Evolutionary conservation across 2,113 vertebrate species (phyloP).

Genomic region (Sapayoa aenigma): DNA sequence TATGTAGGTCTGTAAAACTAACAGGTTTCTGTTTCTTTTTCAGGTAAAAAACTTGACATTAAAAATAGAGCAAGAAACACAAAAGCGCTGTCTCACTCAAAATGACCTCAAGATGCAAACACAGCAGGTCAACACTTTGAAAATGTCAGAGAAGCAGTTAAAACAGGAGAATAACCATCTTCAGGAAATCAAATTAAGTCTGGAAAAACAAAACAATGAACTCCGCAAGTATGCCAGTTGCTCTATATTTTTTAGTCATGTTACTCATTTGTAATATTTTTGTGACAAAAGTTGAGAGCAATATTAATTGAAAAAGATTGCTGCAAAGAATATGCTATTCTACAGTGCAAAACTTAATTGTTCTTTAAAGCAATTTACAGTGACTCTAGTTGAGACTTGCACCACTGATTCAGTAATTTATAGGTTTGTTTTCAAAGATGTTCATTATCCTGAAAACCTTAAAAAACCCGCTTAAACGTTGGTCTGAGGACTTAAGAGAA

Average conservation of each 20-base stretch:
- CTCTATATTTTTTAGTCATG: not conserved
- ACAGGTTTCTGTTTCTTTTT: conserved; percentile 23
- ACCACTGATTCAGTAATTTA: not conserved
- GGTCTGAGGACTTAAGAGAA: not conserved
- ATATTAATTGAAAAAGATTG: not conserved
- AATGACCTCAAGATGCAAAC: conserved; percentile 96
- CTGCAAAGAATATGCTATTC: not conserved
- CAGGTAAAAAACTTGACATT: conserved; percentile 94
- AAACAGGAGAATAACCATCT: conserved; percentile 97
- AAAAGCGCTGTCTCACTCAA: conserved; percentile 92
- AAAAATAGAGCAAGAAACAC: conserved; percentile 96
- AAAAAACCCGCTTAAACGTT: not conserved
- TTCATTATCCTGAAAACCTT: not conserved
- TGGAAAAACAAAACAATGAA: conserved; percentile 96
- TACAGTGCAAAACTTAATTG: not conserved
- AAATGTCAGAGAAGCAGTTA: conserved; percentile 93
- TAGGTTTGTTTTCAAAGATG: not conserved
- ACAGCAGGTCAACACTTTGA: conserved; percentile 89
- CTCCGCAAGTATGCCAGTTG: conserved; percentile 86
- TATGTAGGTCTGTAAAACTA: not conserved
- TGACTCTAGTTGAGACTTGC: not conserved
- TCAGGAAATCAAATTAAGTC: conserved; percentile 89
- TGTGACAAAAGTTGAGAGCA: not conserved
- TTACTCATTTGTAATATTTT: not conserved
- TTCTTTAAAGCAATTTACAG: not conserved